phyloP scores from a whole-genome alignment of 2,113 vertebrate species.

The Lasiurus cinereus region DNA sequence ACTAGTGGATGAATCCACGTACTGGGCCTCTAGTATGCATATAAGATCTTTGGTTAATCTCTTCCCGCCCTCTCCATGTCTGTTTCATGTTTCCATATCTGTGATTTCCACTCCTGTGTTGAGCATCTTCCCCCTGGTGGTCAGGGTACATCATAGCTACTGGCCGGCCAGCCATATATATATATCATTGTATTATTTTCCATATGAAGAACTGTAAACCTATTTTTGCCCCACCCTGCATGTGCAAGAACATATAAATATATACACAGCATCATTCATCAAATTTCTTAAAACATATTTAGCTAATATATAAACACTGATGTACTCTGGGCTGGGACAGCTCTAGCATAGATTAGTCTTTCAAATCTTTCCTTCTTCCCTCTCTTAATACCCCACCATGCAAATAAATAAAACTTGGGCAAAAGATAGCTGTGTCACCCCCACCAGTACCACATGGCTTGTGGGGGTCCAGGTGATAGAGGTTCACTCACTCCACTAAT shows the following conservation, averaged over 20 bases:
- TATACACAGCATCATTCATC: not conserved
- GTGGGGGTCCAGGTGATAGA: not conserved
- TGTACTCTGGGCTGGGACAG: not conserved
- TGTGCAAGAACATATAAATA: slow-evolving; percentile 16
- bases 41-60: no score
- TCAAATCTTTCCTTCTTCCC: slow-evolving; percentile 8
- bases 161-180: no score
- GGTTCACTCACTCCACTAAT: not conserved
- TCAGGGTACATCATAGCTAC: no score
- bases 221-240: not conserved
- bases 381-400: not conserved
- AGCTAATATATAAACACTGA: slow-evolving; percentile 27
- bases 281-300: slow-evolving; percentile 54
- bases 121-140: no score
- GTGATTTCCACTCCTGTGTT: no score
- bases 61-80: no score
- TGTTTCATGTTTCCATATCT: no score
- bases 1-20: no score
- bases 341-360: not conserved
- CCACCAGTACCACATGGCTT: not conserved
- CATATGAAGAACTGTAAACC: not conserved
- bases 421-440: not conserved
- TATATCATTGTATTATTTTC: not conserved
- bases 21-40: no score
- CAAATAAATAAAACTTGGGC: slow-evolving; percentile 45